These are phyloP conservation scores for Cantharis lateralis DNA, from an alignment of 2,888 invertebrate species.

Conservation along the genomic window DNA sequence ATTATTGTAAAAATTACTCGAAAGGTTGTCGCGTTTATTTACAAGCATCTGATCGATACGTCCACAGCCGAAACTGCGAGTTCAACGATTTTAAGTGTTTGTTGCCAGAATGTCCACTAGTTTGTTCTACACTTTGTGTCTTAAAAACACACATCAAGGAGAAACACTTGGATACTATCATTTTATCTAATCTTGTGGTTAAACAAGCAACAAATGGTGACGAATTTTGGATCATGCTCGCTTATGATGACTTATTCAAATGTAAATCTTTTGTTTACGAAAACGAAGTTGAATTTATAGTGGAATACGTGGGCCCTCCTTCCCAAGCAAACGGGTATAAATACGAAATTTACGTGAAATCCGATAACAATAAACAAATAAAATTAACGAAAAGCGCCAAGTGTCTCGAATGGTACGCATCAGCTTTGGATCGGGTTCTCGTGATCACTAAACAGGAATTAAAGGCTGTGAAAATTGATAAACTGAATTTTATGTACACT, in stretches of 20 bases:
- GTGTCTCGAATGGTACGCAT: constrained; percentile 32
- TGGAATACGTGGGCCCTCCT: constrained; percentile 42
- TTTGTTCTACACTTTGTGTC: constrained; percentile 24
- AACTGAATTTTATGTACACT: constrained; percentile 11
- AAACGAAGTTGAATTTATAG: constrained; percentile 41
- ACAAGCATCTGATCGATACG: constrained; percentile 28
- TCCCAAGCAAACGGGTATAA: constrained; percentile 37
- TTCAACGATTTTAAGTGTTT: constrained; percentile 42
- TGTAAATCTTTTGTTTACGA: constrained; percentile 43
- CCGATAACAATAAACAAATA: constrained; percentile 6
- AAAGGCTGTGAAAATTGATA: constrained; percentile 7
- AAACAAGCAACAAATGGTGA: constrained; percentile 38
- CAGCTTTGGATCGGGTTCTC: constrained; percentile 17
- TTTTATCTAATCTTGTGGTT: constrained; percentile 31
- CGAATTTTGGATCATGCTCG: constrained; percentile 39
- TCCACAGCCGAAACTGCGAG: constrained; percentile 42
- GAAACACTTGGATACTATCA: constrained; percentile 35
- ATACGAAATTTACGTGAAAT: constrained; percentile 35
- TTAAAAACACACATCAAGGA: constrained; percentile 38
- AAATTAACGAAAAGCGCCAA: constrained; percentile 21
- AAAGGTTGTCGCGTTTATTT: constrained; percentile 41
- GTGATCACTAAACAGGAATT: constrained; percentile 12
- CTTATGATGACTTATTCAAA: constrained; percentile 41
- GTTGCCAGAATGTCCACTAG: constrained; percentile 34
- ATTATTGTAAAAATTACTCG: constrained; percentile 40